Conservation (phyloP, 2,888 invertebrate genomes). For the Desoria tigrina region DNA sequence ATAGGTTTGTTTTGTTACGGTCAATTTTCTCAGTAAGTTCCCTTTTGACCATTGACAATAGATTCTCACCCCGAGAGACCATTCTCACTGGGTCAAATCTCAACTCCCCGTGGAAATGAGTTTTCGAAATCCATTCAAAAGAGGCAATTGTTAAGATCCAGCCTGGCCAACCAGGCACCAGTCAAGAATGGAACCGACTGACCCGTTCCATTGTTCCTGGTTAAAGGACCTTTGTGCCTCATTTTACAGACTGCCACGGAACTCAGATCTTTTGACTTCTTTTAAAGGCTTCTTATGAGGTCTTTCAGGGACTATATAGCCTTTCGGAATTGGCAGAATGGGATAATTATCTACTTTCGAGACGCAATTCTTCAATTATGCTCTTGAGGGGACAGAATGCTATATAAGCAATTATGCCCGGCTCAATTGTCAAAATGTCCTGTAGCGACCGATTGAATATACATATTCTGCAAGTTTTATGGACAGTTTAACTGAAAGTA, state of each 20-base stretch:
- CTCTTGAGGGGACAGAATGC: no score
- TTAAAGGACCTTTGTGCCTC: constrained; percentile 12
- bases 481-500: no score
- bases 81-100: constrained; percentile 5
- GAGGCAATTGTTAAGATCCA: constrained; percentile 8
- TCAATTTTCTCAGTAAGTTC: constrained; percentile 16
- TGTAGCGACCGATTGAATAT: no score
- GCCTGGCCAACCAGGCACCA: constrained; percentile 8
- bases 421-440: no score
- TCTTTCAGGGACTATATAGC: not conserved
- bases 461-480: no score
- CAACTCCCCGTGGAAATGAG: not conserved
- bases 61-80: constrained; percentile 15
- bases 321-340: constrained; percentile 3
- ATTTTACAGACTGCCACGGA: not conserved
- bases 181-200: constrained; percentile 15
- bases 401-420: no score
- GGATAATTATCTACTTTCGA: not conserved
- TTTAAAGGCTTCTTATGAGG: constrained; percentile 6
- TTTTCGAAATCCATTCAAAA: constrained; percentile 6
- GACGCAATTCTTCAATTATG: not conserved
- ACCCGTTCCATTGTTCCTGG: constrained; percentile 12
- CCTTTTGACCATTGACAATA: not conserved
- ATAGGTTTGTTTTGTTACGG: constrained; percentile 22
- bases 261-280: constrained; percentile 5